Evolutionary conservation across 2,113 vertebrate species (phyloP).

Genomic region (Anas platyrhynchos): DNA sequence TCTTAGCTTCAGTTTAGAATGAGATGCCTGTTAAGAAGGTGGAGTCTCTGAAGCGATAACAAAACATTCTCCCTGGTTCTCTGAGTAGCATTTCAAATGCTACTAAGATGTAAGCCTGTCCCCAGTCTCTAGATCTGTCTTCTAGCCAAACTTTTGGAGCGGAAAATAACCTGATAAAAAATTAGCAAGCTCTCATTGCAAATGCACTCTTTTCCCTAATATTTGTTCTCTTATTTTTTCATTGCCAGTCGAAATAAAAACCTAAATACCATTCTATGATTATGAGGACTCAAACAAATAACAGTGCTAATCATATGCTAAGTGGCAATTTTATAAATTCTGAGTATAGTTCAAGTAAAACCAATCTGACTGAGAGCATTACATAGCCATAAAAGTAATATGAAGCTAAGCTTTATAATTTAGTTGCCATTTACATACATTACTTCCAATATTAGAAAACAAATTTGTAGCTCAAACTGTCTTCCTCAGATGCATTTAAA

Average conservation of each 20-base stretch:
- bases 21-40: background rate
- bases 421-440: background rate
- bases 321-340: background rate
- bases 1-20: background rate
- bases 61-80: background rate
- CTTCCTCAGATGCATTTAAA: background rate
- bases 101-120: background rate
- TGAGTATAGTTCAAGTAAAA: background rate
- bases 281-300: background rate
- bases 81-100: background rate
- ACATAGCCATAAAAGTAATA: background rate
- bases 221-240: background rate
- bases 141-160: background rate
- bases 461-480: background rate
- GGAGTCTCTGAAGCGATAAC: background rate
- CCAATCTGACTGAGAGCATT: background rate
- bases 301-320: background rate
- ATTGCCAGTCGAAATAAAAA: background rate
- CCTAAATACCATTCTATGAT: background rate
- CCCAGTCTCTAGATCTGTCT: background rate
- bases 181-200: background rate
- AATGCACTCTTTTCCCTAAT: background rate
- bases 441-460: background rate
- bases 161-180: background rate
- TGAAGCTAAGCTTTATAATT: background rate